Base-by-base conservation (phyloP, 2,888 invertebrate species). In the Dicroscelio sp. region DNA sequence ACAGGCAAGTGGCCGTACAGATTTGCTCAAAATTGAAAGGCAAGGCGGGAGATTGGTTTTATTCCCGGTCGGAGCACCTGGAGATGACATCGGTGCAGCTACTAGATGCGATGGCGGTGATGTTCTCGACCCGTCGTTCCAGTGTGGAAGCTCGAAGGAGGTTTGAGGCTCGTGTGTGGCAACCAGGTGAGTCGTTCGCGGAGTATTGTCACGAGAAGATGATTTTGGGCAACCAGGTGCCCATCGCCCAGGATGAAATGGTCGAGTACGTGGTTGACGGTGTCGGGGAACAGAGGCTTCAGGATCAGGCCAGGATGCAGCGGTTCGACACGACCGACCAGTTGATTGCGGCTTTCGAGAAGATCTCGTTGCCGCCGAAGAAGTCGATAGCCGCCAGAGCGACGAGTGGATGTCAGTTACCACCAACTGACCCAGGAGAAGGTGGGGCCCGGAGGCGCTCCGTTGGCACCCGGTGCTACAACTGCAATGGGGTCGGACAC, bases 221-320 rank as follows among this genome's bases (percentile, higher is more conserved):
- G 2, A 48, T 48, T 48, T 6, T 48, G 48, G 48, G 48, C 48
- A 48, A 48, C 48, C 48, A 48, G 6, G 48, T 48, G 14, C 48
- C 48, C 17, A 20, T 48, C 2, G 48, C 17, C 48, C 8, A 17
- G 20, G 48, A 48, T 2, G 48, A 48, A 48, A 14, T 4, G 4
- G 17, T 48, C 20, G 48, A 48, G 48, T 48, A 48, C 48, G n/a
- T 10, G 23, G 67, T 85, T 2, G 76, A 86, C 55, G 78, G 86
- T 2, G 63, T 79, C 10, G 17, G 25, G 10, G 78, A 79, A 8
- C 27, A 30, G 6, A 30, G 86, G 8, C 25, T 86, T 17, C 69
- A 31, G 20, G 86, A 86, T 12, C 76, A 76, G 12, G 76, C 76
- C 20, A 65, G 85, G 12, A 58, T 85, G 55, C 85, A 76, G 31